These are phyloP conservation scores for Rhyacophila evoluta DNA, from an alignment of 2,888 invertebrate genomes.

Conservation along the genomic window DNA sequence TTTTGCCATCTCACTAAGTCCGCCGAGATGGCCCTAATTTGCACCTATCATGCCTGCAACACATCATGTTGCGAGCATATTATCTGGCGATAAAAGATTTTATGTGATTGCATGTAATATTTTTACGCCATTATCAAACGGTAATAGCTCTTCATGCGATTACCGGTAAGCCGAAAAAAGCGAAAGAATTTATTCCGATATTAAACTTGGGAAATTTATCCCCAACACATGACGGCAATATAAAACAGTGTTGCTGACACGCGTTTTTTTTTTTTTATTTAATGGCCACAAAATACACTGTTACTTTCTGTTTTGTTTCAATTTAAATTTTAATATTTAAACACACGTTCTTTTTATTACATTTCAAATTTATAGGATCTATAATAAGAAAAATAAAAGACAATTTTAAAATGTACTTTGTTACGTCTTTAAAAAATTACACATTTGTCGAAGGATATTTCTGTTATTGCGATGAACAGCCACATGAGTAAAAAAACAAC, in stretches of 20 bases:
- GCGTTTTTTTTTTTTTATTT: too few relatives aligned
- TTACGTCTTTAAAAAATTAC: too few relatives aligned
- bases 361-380: too few relatives aligned
- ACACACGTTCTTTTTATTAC: too few relatives aligned
- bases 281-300: too few relatives aligned
- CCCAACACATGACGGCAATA: not conserved
- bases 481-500: too few relatives aligned
- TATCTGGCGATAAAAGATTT: not conserved
- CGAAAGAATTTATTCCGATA: not conserved
- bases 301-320: too few relatives aligned
- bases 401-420: too few relatives aligned
- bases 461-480: too few relatives aligned
- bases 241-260: not conserved
- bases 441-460: too few relatives aligned
- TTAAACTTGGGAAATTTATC: not conserved
- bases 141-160: not conserved
- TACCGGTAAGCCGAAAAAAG: not conserved
- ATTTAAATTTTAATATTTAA: too few relatives aligned
- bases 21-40: not conserved
- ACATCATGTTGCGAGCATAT: not conserved
- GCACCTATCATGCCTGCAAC: not conserved
- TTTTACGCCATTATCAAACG: constrained; percentile 4
- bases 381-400: too few relatives aligned
- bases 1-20: not conserved
- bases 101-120: constrained; percentile 15